Conservation (phyloP, 2,113 vertebrate genomes). For the Podiceps cristatus region DNA sequence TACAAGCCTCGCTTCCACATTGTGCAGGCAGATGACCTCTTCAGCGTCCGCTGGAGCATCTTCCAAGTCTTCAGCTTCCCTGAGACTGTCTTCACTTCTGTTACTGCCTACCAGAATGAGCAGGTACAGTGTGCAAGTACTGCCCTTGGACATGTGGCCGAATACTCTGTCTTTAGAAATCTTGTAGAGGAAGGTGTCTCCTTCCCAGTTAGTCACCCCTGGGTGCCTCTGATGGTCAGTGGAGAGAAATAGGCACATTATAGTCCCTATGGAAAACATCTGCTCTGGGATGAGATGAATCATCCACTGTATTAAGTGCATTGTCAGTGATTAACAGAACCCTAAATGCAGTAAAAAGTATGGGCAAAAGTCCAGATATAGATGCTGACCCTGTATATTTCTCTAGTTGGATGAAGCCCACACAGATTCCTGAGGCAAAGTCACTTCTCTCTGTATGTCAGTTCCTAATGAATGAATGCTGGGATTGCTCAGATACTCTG, state of each 20-base stretch:
- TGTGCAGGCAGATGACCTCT: conserved; percentile 88
- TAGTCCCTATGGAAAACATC: not conserved
- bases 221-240: not conserved
- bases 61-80: conserved; percentile 91
- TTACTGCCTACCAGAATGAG: conserved; percentile 92
- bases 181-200: not conserved
- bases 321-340: not conserved
- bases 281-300: not conserved
- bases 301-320: not conserved
- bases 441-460: not conserved
- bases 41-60: conserved; percentile 88
- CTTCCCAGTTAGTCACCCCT: not conserved
- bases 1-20: conserved; percentile 89
- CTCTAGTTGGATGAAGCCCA: not conserved
- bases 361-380: not conserved
- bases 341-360: not conserved
- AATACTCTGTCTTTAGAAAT: not conserved
- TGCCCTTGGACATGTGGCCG: accelerated
- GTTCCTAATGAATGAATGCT: not conserved
- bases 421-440: not conserved
- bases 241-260: not conserved
- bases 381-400: not conserved
- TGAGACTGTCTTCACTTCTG: conserved; percentile 89
- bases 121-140: conserved; percentile 70
- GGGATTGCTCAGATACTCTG: not conserved